Evolutionary conservation across 2,888 invertebrate species (phyloP).

Genomic region (Caenorhabditis imperialis): DNA sequence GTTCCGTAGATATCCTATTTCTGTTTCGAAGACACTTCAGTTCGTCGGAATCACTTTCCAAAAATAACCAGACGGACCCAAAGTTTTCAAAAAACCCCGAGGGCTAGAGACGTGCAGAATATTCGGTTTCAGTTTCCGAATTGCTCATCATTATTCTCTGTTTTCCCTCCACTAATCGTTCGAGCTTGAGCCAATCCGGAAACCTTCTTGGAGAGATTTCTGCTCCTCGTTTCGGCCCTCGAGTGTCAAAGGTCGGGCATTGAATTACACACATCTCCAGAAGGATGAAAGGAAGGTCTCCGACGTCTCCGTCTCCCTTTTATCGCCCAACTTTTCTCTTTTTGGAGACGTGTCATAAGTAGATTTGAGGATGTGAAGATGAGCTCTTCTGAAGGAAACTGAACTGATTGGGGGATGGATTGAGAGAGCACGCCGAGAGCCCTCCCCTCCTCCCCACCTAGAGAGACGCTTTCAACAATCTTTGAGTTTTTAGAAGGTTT

Average conservation of each 20-base stretch:
- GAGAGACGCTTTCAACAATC: conserved; percentile 8
- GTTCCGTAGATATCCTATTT: no score
- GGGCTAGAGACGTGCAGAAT: no score
- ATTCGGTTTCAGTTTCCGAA: neutral
- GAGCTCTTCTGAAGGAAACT: conserved; percentile 11
- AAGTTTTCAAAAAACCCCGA: no score
- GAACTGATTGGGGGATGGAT: no score
- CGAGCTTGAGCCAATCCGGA: conserved; percentile 4
- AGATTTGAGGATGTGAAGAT: conserved; percentile 34
- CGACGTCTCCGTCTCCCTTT: conserved; percentile 5
- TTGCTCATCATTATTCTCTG: neutral
- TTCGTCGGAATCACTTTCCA: no score
- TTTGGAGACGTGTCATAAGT: conserved; percentile 28
- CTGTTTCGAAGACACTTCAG: no score
- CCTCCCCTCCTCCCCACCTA: conserved; percentile 11
- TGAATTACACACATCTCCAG: conserved; percentile 24
- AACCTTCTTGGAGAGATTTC: conserved; percentile 9
- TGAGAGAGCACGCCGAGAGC: conserved; percentile 21
- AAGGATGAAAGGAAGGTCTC: conserved; percentile 20
- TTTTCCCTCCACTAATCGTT: conserved; percentile 1
- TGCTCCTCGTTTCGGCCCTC: no score
- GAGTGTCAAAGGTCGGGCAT: conserved; percentile 48
- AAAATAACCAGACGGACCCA: no score
- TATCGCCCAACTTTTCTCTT: neutral
- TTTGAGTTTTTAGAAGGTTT: conserved; percentile 25